These are phyloP conservation scores for Sorex fumeus DNA, from an alignment of 2,113 vertebrate genomes.

Conservation along the genomic window DNA sequence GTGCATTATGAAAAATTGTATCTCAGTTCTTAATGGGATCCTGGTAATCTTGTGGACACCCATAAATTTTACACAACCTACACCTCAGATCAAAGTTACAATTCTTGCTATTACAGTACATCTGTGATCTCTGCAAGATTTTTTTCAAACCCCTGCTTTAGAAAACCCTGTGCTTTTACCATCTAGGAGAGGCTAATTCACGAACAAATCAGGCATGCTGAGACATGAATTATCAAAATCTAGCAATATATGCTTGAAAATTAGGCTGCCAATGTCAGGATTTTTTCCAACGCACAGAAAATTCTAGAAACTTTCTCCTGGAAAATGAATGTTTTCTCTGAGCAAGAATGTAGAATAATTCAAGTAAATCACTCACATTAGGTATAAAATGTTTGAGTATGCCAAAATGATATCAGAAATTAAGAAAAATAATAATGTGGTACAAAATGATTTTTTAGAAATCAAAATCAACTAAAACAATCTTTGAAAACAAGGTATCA, in stretches of 20 bases:
- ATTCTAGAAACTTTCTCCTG: background rate
- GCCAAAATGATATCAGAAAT: background rate
- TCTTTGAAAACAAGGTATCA: background rate
- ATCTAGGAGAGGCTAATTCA: background rate
- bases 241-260: background rate
- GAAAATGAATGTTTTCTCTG: background rate
- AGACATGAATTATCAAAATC: conserved; percentile 18
- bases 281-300: background rate
- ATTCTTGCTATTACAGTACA: background rate
- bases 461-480: conserved; percentile 47
- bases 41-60: background rate
- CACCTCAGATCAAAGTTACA: background rate
- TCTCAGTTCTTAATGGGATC: background rate
- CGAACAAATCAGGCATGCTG: background rate
- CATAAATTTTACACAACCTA: background rate
- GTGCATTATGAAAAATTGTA: background rate
- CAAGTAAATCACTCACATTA: background rate
- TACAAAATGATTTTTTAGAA: conserved; percentile 4
- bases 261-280: background rate
- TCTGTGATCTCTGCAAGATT: background rate
- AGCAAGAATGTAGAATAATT: background rate
- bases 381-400: background rate
- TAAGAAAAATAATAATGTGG: background rate
- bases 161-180: conserved; percentile 21
- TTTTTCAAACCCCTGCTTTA: background rate